Evolutionary conservation across 2,113 vertebrate genomes (phyloP).

Genomic region (Laticauda colubrina): DNA sequence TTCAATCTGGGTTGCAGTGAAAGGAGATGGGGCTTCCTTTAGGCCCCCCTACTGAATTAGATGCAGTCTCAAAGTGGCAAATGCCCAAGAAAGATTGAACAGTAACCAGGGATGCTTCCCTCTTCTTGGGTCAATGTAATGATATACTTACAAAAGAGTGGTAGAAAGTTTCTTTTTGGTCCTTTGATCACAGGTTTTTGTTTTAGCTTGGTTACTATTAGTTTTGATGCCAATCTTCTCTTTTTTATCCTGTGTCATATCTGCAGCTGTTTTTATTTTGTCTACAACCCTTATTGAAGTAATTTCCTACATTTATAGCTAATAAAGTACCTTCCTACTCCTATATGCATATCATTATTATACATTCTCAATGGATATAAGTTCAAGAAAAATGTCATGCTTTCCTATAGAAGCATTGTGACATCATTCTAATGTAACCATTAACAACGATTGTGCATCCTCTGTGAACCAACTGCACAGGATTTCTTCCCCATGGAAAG

Average conservation of each 20-base stretch:
- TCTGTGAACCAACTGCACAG: not conserved
- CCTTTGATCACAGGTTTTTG: conserved; percentile 5
- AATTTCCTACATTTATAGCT: not conserved
- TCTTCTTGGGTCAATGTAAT: not conserved
- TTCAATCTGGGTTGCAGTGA: not conserved
- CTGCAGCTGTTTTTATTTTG: not conserved
- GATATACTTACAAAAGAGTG: conserved; percentile 13
- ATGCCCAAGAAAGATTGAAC: not conserved
- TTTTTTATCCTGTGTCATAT: conserved; percentile 12
- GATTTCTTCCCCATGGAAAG: not conserved
- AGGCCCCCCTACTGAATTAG: not conserved
- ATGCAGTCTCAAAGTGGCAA: not conserved
- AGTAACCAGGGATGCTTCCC: not conserved
- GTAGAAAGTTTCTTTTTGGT: conserved; percentile 17
- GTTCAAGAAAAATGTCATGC: not conserved
- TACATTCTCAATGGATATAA: not conserved
- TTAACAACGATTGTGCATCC: not conserved
- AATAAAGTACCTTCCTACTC: not conserved
- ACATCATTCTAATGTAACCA: not conserved
- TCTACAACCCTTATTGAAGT: not conserved
- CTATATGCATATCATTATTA: conserved; percentile 12
- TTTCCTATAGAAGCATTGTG: not conserved
- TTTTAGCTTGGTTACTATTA: not conserved
- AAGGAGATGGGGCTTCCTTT: too few relatives aligned
- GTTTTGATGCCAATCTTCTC: not conserved